These are phyloP conservation scores for Alethe diademata DNA, from an alignment of 2,113 vertebrate genomes.

Conservation along the genomic window DNA sequence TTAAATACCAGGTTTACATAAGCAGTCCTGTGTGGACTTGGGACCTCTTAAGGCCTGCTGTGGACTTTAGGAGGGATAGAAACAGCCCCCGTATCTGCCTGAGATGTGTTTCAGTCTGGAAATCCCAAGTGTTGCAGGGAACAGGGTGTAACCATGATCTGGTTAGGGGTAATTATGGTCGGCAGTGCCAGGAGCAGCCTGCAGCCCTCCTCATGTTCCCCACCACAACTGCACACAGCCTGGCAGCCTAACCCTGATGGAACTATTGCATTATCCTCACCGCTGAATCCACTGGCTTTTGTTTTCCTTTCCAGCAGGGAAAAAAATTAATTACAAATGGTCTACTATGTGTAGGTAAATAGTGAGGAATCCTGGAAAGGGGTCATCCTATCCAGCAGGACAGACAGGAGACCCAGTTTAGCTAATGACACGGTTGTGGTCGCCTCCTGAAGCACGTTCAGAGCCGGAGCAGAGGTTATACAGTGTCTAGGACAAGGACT, in stretches of 20 bases:
- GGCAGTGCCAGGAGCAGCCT: constrained; percentile 23
- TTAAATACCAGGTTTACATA: constrained; percentile 32
- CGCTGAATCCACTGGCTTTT: not conserved
- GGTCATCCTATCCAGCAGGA: not conserved
- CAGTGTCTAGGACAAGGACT: constrained; percentile 5
- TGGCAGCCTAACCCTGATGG: not conserved
- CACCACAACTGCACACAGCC: not conserved
- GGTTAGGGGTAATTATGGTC: constrained; percentile 47
- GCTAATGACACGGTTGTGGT: not conserved
- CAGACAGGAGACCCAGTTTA: not conserved
- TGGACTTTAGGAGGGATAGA: not conserved
- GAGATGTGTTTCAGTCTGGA: not conserved
- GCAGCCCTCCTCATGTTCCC: constrained; percentile 22
- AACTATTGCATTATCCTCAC: not conserved
- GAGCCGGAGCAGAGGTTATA: not conserved
- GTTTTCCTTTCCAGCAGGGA: not conserved
- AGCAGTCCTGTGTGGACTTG: not conserved
- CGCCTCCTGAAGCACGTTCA: not conserved
- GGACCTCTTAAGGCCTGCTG: not conserved
- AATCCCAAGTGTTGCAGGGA: not conserved
- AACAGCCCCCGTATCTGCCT: not conserved
- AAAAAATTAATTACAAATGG: not conserved
- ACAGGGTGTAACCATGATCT: constrained; percentile 42
- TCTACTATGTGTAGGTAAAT: not conserved
- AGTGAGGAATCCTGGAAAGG: not conserved